These are phyloP conservation scores for Adelges cooleyi DNA, from an alignment of 1,140 invertebrate genomes.

Conservation along the genomic window DNA sequence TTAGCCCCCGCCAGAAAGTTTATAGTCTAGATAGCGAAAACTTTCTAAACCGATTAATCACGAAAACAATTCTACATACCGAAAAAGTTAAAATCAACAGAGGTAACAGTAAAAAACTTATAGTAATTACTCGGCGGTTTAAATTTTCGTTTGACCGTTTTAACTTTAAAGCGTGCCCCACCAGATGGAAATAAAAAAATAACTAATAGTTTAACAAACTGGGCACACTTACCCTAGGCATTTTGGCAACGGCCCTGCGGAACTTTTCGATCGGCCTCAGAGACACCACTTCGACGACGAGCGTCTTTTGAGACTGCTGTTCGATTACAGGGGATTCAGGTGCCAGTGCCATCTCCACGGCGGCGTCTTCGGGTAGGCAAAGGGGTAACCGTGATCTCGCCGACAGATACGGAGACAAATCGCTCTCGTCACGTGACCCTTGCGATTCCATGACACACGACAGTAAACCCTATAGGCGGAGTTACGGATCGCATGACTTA, in stretches of 20 bases:
- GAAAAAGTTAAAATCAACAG: too few relatives aligned
- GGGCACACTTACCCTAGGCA: constrained; percentile 28
- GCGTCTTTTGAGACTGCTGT: constrained; percentile 26
- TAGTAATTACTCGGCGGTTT: too few relatives aligned
- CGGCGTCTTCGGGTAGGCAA: constrained; percentile 32
- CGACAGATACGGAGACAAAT: constrained; percentile 34
- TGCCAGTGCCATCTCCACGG: constrained; percentile 26
- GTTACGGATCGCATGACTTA: constrained; percentile 21
- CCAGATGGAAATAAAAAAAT: too few relatives aligned
- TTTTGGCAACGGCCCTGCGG: constrained; percentile 32
- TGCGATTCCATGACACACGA: constrained; percentile 9
- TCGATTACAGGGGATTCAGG: constrained; percentile 8
- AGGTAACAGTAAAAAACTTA: too few relatives aligned
- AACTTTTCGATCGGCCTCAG: constrained; percentile 30
- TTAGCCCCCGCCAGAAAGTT: too few relatives aligned
- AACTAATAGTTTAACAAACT: neutral
- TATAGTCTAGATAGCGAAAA: too few relatives aligned
- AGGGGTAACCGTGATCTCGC: constrained; percentile 36
- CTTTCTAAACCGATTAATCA: too few relatives aligned
- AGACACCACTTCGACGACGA: constrained; percentile 29
- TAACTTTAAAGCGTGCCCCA: too few relatives aligned
- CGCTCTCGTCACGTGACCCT: constrained; percentile 29
- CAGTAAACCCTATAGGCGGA: constrained; percentile 20
- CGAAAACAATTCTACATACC: too few relatives aligned
- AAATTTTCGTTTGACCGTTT: too few relatives aligned